These are phyloP conservation scores for Acronicta leporina DNA, from an alignment of 2,888 invertebrate species.

Conservation along the genomic window DNA sequence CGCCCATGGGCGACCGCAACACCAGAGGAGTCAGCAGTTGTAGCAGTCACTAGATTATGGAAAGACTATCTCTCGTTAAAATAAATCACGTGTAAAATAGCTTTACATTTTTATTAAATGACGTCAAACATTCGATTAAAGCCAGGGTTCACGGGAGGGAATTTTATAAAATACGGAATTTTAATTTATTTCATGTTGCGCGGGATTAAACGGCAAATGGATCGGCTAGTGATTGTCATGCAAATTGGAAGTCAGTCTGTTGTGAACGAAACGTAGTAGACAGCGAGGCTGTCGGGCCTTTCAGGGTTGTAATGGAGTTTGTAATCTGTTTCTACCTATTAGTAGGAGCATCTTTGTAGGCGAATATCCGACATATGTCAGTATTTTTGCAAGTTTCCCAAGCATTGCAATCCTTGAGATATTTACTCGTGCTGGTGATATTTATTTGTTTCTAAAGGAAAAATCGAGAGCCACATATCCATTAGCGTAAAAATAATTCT, in stretches of 20 bases:
- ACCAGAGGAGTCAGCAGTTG: too few species aligned
- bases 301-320: slow-evolving; percentile 21
- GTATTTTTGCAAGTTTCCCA: too few species aligned
- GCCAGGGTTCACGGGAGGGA: slow-evolving; percentile 11
- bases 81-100: slow-evolving; percentile 2
- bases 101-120: slow-evolving; percentile 1
- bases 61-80: background rate
- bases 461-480: too few species aligned
- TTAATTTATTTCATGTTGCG: slow-evolving; percentile 43
- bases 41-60: too few species aligned
- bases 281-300: slow-evolving; percentile 14
- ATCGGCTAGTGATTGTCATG: slow-evolving; percentile 45
- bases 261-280: slow-evolving; percentile 24
- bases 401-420: too few species aligned
- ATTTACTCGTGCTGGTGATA: too few species aligned
- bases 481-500: too few species aligned
- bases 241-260: slow-evolving; percentile 39
- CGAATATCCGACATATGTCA: too few species aligned
- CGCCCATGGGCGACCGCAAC: too few species aligned
- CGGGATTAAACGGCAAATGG: slow-evolving; percentile 43
- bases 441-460: too few species aligned
- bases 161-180: slow-evolving; percentile 42
- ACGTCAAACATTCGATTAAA: slow-evolving; percentile 14
- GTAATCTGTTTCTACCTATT: background rate
- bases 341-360: too few species aligned